Percentiles rank a stretch among this genome's conserved stretches.
Evolutionary conservation across 2,888 invertebrate genomes (phyloP).

Genomic region (Chrysopilus asiliformis): DNA sequence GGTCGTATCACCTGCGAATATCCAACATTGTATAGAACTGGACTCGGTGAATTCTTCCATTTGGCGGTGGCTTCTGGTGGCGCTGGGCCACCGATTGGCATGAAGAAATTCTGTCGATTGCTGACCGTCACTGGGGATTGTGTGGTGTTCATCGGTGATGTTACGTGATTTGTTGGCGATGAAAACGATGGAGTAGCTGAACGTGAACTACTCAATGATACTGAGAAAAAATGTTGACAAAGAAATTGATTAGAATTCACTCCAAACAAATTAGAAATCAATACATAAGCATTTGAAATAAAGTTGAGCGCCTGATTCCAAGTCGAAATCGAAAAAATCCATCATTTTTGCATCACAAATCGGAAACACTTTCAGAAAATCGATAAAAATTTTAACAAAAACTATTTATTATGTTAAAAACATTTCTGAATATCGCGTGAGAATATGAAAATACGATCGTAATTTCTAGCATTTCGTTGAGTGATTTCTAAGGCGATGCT

Average conservation of each 20-base stretch:
- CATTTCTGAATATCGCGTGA: too few species aligned
- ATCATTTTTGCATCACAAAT: constrained; percentile 11
- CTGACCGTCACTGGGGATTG: constrained; percentile 57
- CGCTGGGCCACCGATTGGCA: constrained; percentile 70
- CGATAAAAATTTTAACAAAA: constrained; percentile 15
- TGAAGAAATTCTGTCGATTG: constrained; percentile 75
- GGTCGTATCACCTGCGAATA: constrained; percentile 30
- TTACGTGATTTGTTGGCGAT: constrained; percentile 54
- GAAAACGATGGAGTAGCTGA: constrained; percentile 87
- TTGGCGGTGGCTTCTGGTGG: constrained; percentile 23
- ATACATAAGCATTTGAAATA: constrained; percentile 35
- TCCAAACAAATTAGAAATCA: not conserved
- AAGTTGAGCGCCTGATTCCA: constrained; percentile 30
- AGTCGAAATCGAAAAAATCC: constrained; percentile 16
- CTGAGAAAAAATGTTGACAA: constrained; percentile 40
- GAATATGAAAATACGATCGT: too few species aligned
- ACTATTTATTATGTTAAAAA: not conserved
- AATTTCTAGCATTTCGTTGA: too few species aligned
- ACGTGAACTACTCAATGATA: constrained; percentile 84
- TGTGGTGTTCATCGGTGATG: constrained; percentile 49
- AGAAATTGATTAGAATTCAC: not conserved
- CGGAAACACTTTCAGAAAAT: constrained; percentile 18
- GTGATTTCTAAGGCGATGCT: too few species aligned
- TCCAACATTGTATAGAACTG: constrained; percentile 29
- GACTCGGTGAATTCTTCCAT: constrained; percentile 34